Evolutionary conservation across 2,113 vertebrate species (phyloP).

Genomic region (Cephalopterus ornatus): DNA sequence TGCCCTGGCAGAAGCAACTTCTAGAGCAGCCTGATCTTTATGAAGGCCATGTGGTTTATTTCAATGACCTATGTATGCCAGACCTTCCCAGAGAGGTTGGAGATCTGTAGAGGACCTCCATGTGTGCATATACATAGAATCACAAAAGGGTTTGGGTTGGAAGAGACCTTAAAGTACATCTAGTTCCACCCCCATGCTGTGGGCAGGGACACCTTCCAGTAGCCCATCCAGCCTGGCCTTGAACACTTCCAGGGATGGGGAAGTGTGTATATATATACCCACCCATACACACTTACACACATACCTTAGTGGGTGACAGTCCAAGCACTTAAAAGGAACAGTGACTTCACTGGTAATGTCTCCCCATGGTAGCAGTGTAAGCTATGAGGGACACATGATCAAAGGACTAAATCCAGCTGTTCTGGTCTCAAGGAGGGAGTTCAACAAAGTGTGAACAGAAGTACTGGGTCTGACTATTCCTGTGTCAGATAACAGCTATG

Average conservation of each 20-base stretch:
- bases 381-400: rapidly evolving
- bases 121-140: background rate
- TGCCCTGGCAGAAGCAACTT: background rate
- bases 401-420: background rate
- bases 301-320: background rate
- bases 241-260: background rate
- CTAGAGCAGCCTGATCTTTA: background rate
- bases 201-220: background rate
- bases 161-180: background rate
- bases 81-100: background rate
- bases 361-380: background rate
- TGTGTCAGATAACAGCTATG: too few relatives aligned
- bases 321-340: background rate
- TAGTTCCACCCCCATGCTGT: background rate
- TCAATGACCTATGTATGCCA: background rate
- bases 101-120: background rate
- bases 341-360: background rate
- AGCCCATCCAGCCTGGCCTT: background rate
- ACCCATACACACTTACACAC: background rate
- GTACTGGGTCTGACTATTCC: background rate
- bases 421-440: background rate
- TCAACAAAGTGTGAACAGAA: background rate
- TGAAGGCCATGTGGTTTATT: background rate
- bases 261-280: background rate
- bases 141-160: background rate